Conservation (phyloP, 2,797 vertebrate genomes). For the Champsocephalus gunnari region DNA sequence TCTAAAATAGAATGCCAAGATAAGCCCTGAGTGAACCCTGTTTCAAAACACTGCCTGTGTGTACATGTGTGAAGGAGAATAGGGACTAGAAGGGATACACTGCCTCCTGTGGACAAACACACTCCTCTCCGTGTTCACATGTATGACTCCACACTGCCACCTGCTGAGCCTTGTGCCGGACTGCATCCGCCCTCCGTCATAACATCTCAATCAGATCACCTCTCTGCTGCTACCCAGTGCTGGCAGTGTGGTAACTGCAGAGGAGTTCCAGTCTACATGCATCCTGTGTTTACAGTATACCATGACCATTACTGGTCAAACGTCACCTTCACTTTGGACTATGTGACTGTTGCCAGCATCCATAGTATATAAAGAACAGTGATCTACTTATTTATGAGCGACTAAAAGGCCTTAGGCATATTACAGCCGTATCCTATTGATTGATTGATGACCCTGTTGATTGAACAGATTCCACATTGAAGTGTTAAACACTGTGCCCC, state of each 20-base stretch:
- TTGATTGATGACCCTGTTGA: not conserved
- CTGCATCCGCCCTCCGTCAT: not conserved
- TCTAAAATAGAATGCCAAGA: slow-evolving; percentile 69
- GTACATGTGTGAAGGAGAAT: slow-evolving; percentile 1
- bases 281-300: not conserved
- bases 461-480: not conserved
- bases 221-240: slow-evolving; percentile 48
- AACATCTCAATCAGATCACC: not conserved
- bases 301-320: too few relatives aligned
- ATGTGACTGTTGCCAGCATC: too few relatives aligned
- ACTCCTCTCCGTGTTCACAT: not conserved
- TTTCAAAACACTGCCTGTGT: slow-evolving; percentile 51
- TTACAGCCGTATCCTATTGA: too few relatives aligned
- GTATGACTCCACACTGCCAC: slow-evolving; percentile 58
- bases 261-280: not conserved
- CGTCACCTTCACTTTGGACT: too few relatives aligned
- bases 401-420: too few relatives aligned
- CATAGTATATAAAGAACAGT: too few relatives aligned
- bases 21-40: slow-evolving; percentile 67
- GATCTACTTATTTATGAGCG: too few relatives aligned
- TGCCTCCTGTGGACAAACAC: slow-evolving; percentile 51
- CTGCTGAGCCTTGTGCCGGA: slow-evolving; percentile 36
- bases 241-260: not conserved
- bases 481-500: not conserved
- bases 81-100: slow-evolving; percentile 33